These are phyloP conservation scores for Malacoraja senta DNA, from an alignment of 2,797 vertebrate genomes.

Conservation along the genomic window DNA sequence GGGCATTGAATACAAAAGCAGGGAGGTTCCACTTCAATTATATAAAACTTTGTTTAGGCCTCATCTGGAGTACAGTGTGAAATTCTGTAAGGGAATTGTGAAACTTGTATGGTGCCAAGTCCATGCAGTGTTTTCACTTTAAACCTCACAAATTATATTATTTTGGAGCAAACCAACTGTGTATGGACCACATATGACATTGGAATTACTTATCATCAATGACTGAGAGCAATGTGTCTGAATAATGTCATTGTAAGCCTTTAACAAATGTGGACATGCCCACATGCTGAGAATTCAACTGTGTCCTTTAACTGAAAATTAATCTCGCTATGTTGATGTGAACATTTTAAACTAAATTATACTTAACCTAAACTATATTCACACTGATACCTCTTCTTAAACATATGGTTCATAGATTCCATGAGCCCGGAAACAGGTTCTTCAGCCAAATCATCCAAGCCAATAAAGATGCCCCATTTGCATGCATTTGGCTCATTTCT, in stretches of 20 bases:
- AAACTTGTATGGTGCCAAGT: neutral
- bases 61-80: neutral
- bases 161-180: neutral
- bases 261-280: no score
- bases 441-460: no score
- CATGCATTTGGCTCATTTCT: no score
- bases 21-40: no score
- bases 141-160: neutral
- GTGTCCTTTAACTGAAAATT: neutral
- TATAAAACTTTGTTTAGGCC: no score
- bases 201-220: neutral
- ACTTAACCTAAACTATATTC: neutral
- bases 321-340: neutral
- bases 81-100: neutral
- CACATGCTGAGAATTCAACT: neutral
- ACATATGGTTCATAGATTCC: neutral
- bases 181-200: neutral
- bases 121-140: neutral
- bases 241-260: no score
- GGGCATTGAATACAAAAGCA: no score
- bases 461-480: no score
- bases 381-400: neutral
- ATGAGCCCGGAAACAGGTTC: no score
- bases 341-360: neutral
- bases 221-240: neutral